These are phyloP conservation scores for Orchestia grillus DNA, from an alignment of 1,140 invertebrate genomes.

Conservation along the genomic window DNA sequence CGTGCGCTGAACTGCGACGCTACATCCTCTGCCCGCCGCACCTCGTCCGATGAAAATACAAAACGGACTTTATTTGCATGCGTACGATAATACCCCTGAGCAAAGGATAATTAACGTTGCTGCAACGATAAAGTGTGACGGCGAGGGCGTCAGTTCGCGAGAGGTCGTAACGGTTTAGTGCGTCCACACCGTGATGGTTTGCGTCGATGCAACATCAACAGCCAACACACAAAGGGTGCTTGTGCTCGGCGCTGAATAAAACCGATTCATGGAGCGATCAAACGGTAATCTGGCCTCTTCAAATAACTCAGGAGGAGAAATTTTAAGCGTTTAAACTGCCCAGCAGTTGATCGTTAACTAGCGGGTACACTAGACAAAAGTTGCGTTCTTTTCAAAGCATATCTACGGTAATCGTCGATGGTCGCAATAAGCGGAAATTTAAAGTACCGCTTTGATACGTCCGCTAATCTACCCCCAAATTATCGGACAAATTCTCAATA, in stretches of 20 bases:
- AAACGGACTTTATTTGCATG: not conserved
- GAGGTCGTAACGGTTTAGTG: not conserved
- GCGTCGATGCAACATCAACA: not conserved
- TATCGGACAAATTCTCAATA: not conserved
- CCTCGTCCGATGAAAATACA: not conserved
- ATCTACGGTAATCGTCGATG: not conserved
- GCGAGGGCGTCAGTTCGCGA: slow-evolving; percentile 3
- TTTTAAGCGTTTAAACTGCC: not conserved
- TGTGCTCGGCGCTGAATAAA: not conserved
- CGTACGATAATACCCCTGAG: not conserved
- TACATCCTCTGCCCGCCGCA: not conserved
- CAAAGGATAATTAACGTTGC: slow-evolving; percentile 8
- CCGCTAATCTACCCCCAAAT: not conserved
- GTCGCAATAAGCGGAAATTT: not conserved
- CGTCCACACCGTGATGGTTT: not conserved
- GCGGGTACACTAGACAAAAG: not conserved
- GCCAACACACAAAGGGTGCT: not conserved
- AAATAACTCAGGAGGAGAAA: slow-evolving; percentile 17
- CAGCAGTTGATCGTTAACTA: slow-evolving; percentile 12
- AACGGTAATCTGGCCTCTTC: slow-evolving; percentile 22
- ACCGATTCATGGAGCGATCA: not conserved
- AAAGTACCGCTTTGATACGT: not conserved
- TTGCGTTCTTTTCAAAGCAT: slow-evolving; percentile 18
- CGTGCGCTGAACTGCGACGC: not conserved
- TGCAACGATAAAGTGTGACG: not conserved